phyloP scores from a whole-genome alignment of 2,797 vertebrate genomes.

The Setipinna tenuifilis region DNA sequence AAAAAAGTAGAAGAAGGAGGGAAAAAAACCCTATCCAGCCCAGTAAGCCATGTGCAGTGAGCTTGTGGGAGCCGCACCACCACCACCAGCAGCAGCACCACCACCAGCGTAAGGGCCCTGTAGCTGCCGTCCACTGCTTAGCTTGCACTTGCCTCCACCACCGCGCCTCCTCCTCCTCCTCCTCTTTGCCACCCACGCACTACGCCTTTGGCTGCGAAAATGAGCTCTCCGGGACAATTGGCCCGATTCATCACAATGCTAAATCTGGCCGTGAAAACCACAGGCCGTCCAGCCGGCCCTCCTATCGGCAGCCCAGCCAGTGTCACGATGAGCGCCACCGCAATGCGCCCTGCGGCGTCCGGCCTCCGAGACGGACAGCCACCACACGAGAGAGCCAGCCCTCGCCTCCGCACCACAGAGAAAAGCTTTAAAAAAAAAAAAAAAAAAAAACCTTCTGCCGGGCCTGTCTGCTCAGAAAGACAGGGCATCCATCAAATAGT shows the following conservation, averaged over 20 bases:
- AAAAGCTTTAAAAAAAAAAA: background rate
- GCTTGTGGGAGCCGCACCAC: too few species aligned
- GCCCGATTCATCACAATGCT: conserved; percentile 72
- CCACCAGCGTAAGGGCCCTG: too few species aligned
- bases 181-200: background rate
- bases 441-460: background rate
- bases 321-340: conserved; percentile 39
- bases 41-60: too few species aligned
- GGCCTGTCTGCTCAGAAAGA: background rate
- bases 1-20: too few species aligned
- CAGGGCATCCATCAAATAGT: conserved; percentile 5
- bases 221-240: conserved; percentile 71
- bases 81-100: too few species aligned
- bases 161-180: too few species aligned
- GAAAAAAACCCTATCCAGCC: too few species aligned
- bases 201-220: conserved; percentile 44
- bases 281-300: conserved; percentile 49
- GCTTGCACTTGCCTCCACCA: too few species aligned
- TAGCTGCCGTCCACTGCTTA: too few species aligned
- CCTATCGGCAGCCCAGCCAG: conserved; percentile 28
- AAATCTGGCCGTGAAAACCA: conserved; percentile 68
- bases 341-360: background rate
- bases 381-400: background rate
- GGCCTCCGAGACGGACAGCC: background rate
- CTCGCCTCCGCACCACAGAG: background rate